Evolutionary conservation across 2,113 vertebrate genomes (phyloP), one percentile per base, ranked within the genome.

Genomic region (Laticauda laticaudata): DNA sequence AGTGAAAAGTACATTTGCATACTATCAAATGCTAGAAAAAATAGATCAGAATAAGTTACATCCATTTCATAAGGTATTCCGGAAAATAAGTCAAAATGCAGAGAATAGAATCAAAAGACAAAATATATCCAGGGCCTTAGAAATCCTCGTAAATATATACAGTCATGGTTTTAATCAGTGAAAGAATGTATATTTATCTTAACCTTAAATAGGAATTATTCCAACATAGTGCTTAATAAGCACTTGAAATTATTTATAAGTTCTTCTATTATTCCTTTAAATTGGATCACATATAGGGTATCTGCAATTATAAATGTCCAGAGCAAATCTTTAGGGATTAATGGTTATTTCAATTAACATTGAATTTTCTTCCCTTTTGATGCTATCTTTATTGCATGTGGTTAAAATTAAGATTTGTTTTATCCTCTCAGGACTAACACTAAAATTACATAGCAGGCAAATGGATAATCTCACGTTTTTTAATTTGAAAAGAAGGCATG

Each of bases 101-200:
- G 29, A 90, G 90, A 91, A 90, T 69, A 91, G 92, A 96, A 93
- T 1, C 93, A 86, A 95, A 34, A 88, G 0, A 24, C n/a, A 95
- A 93, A 87, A 94, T 93, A 95, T 93, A 94, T 75, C 95, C 92
- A 94, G 92, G 93, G 93, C 61, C 69, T 94, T 93, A 93, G 26
- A 90, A 57, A 93, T 26, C 48, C 93, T 95, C 96, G 93, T 0
- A 0, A 93, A 96, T 93, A 93, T 12, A 89, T 94, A 69, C 87
- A 0, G 92, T 69, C 43, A 93, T 51, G 94, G 95, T 90, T 88
- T 90, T 53, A 95, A 96, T 45, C 94, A 91, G 91, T 90, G 91
- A 53, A 43, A 75, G 91, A 59, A 91, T 87, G 92, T 93, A 95
- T 94, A 95, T 95, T 93, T 92, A 96, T 96, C 92, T 93, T 24